A percentile compares a stretch with the other conserved stretches of the same genome.
phyloP scores from a whole-genome alignment of 2,113 vertebrate species.

The Hypanus sabinus region DNA sequence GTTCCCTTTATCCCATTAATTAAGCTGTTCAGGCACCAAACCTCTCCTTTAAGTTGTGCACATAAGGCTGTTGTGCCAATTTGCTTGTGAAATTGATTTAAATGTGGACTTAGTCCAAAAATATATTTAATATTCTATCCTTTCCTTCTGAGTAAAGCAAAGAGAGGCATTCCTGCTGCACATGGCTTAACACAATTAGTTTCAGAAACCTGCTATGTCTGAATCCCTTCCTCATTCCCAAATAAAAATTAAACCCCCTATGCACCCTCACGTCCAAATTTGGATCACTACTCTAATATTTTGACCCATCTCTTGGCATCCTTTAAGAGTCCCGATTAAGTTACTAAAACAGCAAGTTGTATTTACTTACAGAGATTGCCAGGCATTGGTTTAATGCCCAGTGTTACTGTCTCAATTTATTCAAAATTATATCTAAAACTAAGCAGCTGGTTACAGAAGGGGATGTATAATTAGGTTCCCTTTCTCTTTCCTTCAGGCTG shows the following conservation, averaged over 20 bases:
- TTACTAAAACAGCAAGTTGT: slow-evolving; percentile 24
- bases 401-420: slow-evolving; percentile 33
- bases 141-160: not conserved
- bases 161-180: not conserved
- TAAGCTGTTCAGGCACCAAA: slow-evolving; percentile 15
- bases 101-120: not conserved
- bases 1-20: slow-evolving; percentile 4
- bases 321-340: slow-evolving; percentile 4
- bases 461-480: slow-evolving; percentile 23
- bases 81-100: slow-evolving; percentile 23
- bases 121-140: slow-evolving; percentile 9
- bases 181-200: not conserved
- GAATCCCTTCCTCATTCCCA: not conserved
- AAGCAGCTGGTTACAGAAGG: slow-evolving; percentile 31
- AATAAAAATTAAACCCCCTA: slow-evolving; percentile 4
- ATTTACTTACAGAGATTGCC: slow-evolving; percentile 17
- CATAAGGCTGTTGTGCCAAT: not conserved
- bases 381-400: slow-evolving; percentile 7
- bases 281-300: not conserved
- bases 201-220: not conserved
- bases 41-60: not conserved
- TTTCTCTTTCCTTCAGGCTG: slow-evolving; percentile 33
- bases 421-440: slow-evolving; percentile 26
- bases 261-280: not conserved
- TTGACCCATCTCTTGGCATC: slow-evolving; percentile 13